These are phyloP conservation scores for Callospermophilus lateralis DNA, from an alignment of 2,113 vertebrate genomes.

Conservation along the genomic window DNA sequence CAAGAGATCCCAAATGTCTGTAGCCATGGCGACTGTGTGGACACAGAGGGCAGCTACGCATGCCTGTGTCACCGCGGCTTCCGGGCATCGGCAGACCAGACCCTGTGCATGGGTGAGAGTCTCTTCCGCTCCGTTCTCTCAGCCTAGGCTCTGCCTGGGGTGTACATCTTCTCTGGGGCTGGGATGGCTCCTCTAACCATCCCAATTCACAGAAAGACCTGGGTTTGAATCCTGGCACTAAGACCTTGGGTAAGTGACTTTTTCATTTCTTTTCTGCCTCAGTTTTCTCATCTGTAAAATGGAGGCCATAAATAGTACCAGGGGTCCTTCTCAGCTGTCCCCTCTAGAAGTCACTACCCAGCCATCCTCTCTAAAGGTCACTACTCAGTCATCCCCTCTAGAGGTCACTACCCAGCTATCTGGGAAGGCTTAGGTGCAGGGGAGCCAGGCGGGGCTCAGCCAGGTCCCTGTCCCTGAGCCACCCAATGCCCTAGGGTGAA, in stretches of 20 bases:
- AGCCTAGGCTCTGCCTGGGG: not conserved
- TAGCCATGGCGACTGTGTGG: conserved; percentile 95
- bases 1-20: conserved; percentile 95
- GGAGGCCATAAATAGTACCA: too few relatives aligned
- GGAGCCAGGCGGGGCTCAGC: not conserved
- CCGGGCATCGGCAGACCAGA: conserved; percentile 93
- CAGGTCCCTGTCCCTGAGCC: not conserved
- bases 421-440: not conserved
- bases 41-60: conserved; percentile 94
- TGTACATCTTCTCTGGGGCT: not conserved
- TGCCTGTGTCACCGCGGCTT: conserved; percentile 96
- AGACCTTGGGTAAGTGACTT: not conserved
- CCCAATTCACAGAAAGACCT: not conserved
- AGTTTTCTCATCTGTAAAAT: not conserved
- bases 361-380: too few relatives aligned
- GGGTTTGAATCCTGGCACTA: not conserved
- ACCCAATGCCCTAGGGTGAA: not conserved
- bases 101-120: conserved; percentile 95
- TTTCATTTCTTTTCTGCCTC: not conserved
- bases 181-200: fast-evolving
- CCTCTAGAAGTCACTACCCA: too few relatives aligned
- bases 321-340: not conserved
- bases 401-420: not conserved
- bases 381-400: not conserved
- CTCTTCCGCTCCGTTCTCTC: not conserved